phyloP scores from a whole-genome alignment of 2,888 invertebrate species.

The Philhelius pedissequus region DNA sequence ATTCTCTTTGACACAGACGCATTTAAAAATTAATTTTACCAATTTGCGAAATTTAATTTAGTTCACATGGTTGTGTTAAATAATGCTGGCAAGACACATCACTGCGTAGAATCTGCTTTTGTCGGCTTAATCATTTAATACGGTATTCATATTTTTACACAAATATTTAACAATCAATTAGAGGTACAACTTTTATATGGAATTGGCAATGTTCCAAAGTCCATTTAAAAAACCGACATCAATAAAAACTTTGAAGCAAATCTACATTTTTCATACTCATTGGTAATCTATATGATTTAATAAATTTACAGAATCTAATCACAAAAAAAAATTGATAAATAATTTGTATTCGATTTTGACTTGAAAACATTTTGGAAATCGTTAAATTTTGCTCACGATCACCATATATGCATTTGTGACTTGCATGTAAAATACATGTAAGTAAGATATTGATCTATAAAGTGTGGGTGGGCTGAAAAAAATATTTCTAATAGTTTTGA shows the following conservation, averaged over 20 bases:
- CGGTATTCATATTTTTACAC: background rate
- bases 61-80: slow-evolving; percentile 17
- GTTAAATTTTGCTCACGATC: background rate
- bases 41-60: background rate
- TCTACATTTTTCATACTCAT: background rate
- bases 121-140: slow-evolving; percentile 4
- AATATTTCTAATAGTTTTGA: too few species aligned
- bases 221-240: background rate
- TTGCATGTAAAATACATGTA: slow-evolving; percentile 11
- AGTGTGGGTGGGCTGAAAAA: background rate
- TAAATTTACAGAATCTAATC: background rate
- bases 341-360: background rate
- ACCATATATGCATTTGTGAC: background rate
- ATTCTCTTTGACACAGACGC: too few species aligned
- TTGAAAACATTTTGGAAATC: background rate
- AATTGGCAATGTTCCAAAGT: background rate
- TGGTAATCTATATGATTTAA: background rate
- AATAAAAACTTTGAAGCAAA: background rate
- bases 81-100: slow-evolving; percentile 1
- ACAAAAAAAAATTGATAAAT: too few species aligned
- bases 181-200: background rate
- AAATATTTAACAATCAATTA: slow-evolving; percentile 6
- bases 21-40: slow-evolving; percentile 3
- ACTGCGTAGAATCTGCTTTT: slow-evolving; percentile 11
- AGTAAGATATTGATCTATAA: slow-evolving; percentile 7